These are phyloP conservation scores for Salpingus planirostris DNA, from an alignment of 2,888 invertebrate genomes.

Conservation along the genomic window DNA sequence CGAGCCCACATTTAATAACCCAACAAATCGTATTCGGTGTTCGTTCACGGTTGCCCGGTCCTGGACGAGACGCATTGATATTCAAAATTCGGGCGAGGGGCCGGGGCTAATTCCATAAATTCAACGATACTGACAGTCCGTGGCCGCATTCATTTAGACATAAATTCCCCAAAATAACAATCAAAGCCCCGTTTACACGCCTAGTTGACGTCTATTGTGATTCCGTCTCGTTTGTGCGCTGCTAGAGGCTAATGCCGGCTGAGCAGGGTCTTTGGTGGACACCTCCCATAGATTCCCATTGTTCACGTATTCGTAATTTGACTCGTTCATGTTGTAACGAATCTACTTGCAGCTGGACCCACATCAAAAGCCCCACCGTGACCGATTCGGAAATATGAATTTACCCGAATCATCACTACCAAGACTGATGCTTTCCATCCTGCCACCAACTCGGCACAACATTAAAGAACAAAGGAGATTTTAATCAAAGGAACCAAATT, in stretches of 20 bases:
- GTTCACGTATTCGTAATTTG: constrained; percentile 12
- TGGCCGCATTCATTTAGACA: constrained; percentile 19
- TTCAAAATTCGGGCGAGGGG: constrained; percentile 13
- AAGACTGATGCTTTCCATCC: no score
- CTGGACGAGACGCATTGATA: constrained; percentile 18
- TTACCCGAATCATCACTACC: no score
- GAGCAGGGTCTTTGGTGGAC: constrained; percentile 12
- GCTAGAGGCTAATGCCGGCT: constrained; percentile 25
- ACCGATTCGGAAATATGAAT: no score
- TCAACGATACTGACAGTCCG: constrained; percentile 13
- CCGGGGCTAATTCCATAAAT: constrained; percentile 16
- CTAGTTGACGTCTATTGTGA: constrained; percentile 33
- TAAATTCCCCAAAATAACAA: constrained; percentile 30
- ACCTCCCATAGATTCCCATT: constrained; percentile 11
- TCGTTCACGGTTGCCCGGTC: no score
- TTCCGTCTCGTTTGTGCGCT: constrained; percentile 27
- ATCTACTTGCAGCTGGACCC: constrained; percentile 16
- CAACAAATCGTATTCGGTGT: constrained; percentile 16
- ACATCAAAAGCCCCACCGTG: constrained; percentile 13
- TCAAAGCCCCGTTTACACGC: constrained; percentile 32
- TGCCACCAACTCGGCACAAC: no score
- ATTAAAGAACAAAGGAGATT: no score
- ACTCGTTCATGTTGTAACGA: constrained; percentile 15
- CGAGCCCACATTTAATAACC: no score
- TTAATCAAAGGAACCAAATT: no score